Base-by-base conservation (phyloP, 1,140 invertebrate genomes). In the Rhysida immarginata region DNA sequence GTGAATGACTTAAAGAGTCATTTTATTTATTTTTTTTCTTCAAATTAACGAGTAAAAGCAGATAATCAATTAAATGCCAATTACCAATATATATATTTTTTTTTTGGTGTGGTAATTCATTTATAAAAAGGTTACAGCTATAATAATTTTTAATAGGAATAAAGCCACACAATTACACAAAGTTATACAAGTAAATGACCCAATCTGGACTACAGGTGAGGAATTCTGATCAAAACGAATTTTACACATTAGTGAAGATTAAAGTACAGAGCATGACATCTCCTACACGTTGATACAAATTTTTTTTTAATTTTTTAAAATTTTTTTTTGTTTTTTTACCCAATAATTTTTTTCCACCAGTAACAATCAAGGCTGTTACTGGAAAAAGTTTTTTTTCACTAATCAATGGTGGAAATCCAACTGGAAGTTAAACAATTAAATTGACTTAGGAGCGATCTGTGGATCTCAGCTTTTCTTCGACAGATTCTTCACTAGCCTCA, bases 391-490 rank as follows among this genome's bases (percentile, higher is more conserved):
- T 11, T 11, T 41, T 41, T 18, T 46, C 8, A 46, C 18, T 46
- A 11, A 46, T 46, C 44, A 11, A 11, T 5, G 44, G 16, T 46
- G 44, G 18, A 46, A 46, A 46, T 46, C 18, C 44, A 46, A 46
- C 16, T 46, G 44, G 44, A 46, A 46, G 44, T 46, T 23, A 46
- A 16, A 20, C 8, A 5, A 46, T 20, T 46, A 46, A 46, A 20
- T n/a, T 48, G 49, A 51, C 13, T 77, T 87, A 91, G 78, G 90
- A 85, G 75, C 88, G 85, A 75, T 92, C 87, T 63, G 85, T 92
- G 69, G 86, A 82, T 74, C 88, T 82, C 62, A 92, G 79, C 72
- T 92, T 91, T 68, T 91, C 87, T 71, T 92, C 87, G 54, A 93
- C 87, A 62, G 86, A 84, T 72, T 91, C 87, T 64, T 87, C 82